Evolutionary conservation across 2,113 vertebrate genomes (phyloP), one percentile per base, ranked within the genome.

Genomic region (Myrmophylax atrothorax): DNA sequence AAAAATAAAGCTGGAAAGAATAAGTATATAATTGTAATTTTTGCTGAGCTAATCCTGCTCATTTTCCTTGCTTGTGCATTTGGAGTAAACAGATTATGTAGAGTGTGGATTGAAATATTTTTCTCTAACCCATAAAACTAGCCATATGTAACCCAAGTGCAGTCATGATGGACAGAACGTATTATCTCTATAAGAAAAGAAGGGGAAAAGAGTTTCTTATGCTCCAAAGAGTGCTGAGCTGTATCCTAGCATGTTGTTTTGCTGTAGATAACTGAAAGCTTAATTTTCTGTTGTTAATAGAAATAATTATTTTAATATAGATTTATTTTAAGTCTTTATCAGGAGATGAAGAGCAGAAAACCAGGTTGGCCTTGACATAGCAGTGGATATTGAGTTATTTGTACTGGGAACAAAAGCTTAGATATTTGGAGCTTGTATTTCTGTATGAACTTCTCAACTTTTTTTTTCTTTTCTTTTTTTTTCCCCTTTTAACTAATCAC

Each of bases 71-170:
- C 22, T 75, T 78, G 4, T 56, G 7, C 1, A 4, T 37, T 73
- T 73, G 4, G 17, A 59, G 11, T 59, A 20, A 84, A 84, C 72
- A 2, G 1, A 18, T 73, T 31, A 12, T 6, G 42, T 13, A 13
- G 0, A 2, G 5, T 18, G 14, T 49, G 28, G 9, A 44, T 23
- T 53, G 25, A 80, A 81, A 18, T 67, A 29, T 56, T 78, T 86
- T 44, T 35, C 6, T 59, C 16, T 44, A 52, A 50, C 15, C 9
- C 44, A 20, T 58, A 19, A 35, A 82, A 50, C 8, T 40, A 52
- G 17, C 16, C 1, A 0, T 46, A 18, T 18, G 5, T 58, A 16
- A 50, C 2, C 2, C 0, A 31, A 31, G 4, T 58, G 31, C 12
- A 60, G 47, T 67, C 42, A 28, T 42, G 23, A 40, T 38, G 28